These are phyloP conservation scores for Caenorhabditis zanzibari DNA, from an alignment of 2,888 invertebrate species.

Conservation along the genomic window DNA sequence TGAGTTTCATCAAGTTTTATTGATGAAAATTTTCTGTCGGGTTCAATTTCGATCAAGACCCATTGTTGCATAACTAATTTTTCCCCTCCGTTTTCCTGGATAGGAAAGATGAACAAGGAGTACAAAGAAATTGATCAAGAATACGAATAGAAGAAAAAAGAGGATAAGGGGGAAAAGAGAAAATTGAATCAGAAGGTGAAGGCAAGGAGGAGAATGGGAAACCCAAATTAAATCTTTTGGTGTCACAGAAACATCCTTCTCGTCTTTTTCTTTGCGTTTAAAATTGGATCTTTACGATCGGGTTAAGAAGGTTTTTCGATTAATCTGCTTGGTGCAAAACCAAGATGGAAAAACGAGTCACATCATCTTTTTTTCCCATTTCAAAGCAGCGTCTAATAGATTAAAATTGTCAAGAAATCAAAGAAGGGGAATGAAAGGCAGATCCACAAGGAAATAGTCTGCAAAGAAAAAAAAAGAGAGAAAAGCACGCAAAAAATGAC, in stretches of 20 bases:
- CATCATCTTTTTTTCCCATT: no score
- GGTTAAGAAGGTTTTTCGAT: conserved; percentile 18
- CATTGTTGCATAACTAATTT: conserved; percentile 21
- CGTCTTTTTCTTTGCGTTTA: conserved; percentile 4
- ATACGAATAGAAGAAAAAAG: conserved; percentile 20
- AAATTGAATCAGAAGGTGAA: conserved; percentile 58
- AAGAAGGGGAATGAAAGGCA: conserved; percentile 2
- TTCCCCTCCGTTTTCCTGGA: neutral
- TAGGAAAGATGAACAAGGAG: conserved; percentile 12
- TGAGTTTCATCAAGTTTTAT: neutral
- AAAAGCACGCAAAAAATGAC: conserved; percentile 24
- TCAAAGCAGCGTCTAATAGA: no score
- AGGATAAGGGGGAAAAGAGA: conserved; percentile 4
- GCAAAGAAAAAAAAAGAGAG: neutral
- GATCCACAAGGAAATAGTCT: neutral
- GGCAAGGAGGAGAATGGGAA: conserved; percentile 30
- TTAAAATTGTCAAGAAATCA: neutral
- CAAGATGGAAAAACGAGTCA: conserved; percentile 15
- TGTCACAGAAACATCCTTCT: conserved; percentile 45
- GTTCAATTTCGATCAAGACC: conserved; percentile 5
- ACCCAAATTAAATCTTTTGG: conserved; percentile 61
- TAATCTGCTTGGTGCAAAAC: conserved; percentile 9
- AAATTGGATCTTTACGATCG: conserved; percentile 62
- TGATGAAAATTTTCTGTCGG: neutral
- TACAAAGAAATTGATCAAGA: conserved; percentile 33